These are phyloP conservation scores for Sarotherodon lohbergeri DNA, from an alignment of 2,113 vertebrate species.

Conservation along the genomic window DNA sequence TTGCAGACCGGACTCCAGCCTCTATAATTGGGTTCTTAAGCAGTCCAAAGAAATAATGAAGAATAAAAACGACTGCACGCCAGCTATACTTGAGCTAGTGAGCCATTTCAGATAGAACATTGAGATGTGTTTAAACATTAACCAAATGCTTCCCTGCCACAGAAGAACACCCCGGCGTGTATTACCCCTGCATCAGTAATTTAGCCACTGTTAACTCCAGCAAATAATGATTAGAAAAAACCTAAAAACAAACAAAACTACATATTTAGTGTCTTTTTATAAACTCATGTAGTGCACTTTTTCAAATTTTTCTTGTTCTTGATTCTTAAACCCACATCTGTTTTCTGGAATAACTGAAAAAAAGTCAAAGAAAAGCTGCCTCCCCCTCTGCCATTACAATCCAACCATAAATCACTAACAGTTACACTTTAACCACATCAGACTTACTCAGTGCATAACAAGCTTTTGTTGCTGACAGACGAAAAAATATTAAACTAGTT, in stretches of 20 bases:
- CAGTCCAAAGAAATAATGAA: background rate
- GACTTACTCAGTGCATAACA: background rate
- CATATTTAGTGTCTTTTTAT: background rate
- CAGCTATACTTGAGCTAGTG: background rate
- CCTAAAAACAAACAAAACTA: background rate
- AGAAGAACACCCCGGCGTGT: background rate
- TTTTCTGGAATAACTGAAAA: background rate
- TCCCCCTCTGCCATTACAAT: background rate
- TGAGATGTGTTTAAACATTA: slow-evolving; percentile 23
- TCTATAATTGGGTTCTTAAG: background rate
- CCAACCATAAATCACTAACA: background rate
- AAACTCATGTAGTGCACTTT: background rate
- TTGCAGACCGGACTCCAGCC: background rate
- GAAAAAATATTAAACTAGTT: background rate
- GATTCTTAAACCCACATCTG: background rate
- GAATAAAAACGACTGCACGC: background rate
- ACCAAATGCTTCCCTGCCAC: background rate
- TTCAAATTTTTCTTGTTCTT: background rate
- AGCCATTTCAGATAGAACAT: background rate
- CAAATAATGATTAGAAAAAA: background rate
- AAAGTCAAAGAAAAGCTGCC: background rate
- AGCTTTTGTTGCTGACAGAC: slow-evolving; percentile 4
- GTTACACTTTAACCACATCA: background rate
- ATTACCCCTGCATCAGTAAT: background rate
- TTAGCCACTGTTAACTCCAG: background rate